Evolutionary conservation across 2,888 invertebrate species (phyloP).

Genomic region (Antitype chi): DNA sequence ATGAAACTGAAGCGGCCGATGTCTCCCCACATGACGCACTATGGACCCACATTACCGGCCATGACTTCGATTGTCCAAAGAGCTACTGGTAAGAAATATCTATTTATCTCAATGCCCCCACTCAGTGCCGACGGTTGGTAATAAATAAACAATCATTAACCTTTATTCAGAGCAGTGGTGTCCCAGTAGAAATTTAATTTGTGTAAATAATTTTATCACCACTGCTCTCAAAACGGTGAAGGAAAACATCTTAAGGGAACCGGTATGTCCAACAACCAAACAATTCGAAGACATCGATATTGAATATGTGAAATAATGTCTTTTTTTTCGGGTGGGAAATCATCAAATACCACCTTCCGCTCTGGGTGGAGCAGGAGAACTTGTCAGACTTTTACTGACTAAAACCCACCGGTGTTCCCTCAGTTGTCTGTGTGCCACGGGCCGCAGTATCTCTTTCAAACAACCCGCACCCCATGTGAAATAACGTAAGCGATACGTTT

Average conservation of each 20-base stretch:
- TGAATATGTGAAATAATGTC: too few species aligned
- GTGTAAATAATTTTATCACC: not conserved
- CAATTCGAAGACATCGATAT: not conserved
- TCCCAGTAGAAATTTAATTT: not conserved
- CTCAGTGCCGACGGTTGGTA: not conserved
- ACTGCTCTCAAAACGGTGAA: not conserved
- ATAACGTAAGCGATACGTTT: too few species aligned
- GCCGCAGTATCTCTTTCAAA: too few species aligned
- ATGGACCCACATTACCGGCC: slow-evolving; percentile 94
- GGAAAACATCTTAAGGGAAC: not conserved
- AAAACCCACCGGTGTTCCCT: too few species aligned
- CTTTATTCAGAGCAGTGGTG: not conserved
- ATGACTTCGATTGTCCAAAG: slow-evolving; percentile 96
- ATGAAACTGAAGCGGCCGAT: slow-evolving; percentile 93
- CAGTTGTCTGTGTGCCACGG: too few species aligned
- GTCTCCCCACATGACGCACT: slow-evolving; percentile 96
- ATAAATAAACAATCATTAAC: not conserved
- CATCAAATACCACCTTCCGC: too few species aligned
- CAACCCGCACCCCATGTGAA: too few species aligned
- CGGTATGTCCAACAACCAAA: not conserved
- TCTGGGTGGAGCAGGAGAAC: too few species aligned
- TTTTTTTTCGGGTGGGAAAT: too few species aligned
- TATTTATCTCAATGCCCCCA: not conserved
- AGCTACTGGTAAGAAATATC: slow-evolving; percentile 90
- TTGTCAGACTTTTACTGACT: too few species aligned